phyloP scores from a whole-genome alignment of 2,113 vertebrate species.

The Isichthys henryi region DNA sequence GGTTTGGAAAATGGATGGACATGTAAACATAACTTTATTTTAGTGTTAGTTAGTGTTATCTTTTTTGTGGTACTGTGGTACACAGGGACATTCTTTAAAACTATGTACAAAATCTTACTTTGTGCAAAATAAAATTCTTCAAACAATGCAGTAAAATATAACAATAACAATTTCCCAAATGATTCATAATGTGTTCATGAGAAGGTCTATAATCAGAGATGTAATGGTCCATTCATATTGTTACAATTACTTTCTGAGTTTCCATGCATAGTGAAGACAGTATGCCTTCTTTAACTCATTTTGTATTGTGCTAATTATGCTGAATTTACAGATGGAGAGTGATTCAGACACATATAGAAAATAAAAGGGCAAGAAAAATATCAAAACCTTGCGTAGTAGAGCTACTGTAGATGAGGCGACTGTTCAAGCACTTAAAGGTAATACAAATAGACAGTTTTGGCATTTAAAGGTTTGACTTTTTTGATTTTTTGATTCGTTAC shows the following conservation, averaged over 20 bases:
- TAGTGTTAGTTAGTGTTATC: not conserved
- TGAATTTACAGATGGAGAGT: not conserved
- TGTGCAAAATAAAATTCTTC: not conserved
- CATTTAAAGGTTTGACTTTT: slow-evolving; percentile 1
- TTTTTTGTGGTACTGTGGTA: too few relatives aligned
- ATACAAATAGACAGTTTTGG: not conserved
- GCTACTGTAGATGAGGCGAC: not conserved
- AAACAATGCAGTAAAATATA: not conserved
- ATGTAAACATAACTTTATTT: too few relatives aligned
- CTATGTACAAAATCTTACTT: slow-evolving; percentile 1
- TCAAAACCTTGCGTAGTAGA: not conserved
- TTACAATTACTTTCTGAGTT: not conserved
- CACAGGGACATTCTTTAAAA: not conserved
- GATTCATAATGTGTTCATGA: not conserved
- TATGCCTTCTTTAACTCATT: slow-evolving; percentile 2
- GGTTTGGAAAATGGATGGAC: too few relatives aligned
- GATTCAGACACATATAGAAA: not conserved
- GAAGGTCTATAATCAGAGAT: not conserved
- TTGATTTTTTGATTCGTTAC: not conserved
- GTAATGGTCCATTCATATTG: not conserved
- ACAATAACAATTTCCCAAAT: not conserved
- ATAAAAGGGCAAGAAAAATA: not conserved
- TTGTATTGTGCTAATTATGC: slow-evolving; percentile 1
- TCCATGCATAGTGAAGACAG: not conserved
- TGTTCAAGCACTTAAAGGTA: not conserved